phyloP scores from a whole-genome alignment of 1,140 invertebrate genomes.

The Ylistrum balloti region DNA sequence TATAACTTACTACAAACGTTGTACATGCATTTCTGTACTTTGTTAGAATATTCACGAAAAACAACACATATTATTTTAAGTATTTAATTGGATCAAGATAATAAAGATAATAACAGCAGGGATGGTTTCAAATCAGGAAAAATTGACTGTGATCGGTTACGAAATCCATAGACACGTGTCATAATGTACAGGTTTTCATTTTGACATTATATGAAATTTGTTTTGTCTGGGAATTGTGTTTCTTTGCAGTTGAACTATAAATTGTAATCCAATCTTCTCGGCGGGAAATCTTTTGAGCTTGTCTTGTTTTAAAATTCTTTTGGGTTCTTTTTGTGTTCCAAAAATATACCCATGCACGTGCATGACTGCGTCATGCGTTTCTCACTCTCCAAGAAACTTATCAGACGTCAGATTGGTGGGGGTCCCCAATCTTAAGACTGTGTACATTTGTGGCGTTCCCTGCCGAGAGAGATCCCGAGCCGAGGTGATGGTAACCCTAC shows the following conservation, averaged over 20 bases:
- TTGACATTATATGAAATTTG: not conserved
- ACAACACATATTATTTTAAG: too few relatives aligned
- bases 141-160: too few relatives aligned
- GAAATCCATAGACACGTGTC: too few relatives aligned
- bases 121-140: too few relatives aligned
- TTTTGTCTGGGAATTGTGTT: not conserved
- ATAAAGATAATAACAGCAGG: too few relatives aligned
- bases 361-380: conserved; percentile 1
- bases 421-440: not conserved
- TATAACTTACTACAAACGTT: too few relatives aligned
- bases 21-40: too few relatives aligned
- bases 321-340: not conserved
- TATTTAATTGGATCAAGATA: too few relatives aligned
- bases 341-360: not conserved
- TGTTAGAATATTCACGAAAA: too few relatives aligned
- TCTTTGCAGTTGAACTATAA: not conserved
- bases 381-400: conserved; percentile 38
- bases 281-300: not conserved
- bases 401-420: conserved; percentile 24
- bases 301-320: not conserved
- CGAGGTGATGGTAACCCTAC: not conserved
- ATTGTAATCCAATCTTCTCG: not conserved
- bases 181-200: too few relatives aligned
- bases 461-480: not conserved
- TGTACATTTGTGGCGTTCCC: not conserved